Evolutionary conservation across 2,113 vertebrate genomes (phyloP), one percentile per base, ranked within the genome.

Genomic region (Siniperca knerii): DNA sequence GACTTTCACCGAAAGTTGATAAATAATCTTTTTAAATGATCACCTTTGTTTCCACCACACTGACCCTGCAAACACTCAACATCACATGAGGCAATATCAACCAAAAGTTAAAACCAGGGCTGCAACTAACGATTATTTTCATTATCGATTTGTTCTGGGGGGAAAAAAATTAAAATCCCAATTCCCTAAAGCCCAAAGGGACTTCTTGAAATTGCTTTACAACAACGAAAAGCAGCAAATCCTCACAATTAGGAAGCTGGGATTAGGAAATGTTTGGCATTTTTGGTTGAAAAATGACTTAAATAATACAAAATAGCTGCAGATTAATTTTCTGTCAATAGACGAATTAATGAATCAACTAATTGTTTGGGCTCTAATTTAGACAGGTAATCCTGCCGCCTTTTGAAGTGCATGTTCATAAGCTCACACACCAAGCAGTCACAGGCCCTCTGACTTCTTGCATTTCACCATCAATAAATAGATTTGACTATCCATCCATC

Each of bases 401-500:
- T 46, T 54, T 67, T 77, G 15, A 69, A 69, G 40, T 73, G 48
- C 68, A 9, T 61, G 20, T 21, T 70, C 37, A 61, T 76, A 71
- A 64, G 71, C 60, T 50, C 66, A 13, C 42, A 61, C 4, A 20
- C 65, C 61, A 20, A 64, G 10, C 64, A 37, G 4, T 15, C 65
- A 2, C 60, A n/a, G 58, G 16, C 55, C 18, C 46, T 85, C 61
- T 57, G 71, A n/a, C 64, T 40, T 58, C n/a, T 5, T 54, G 9
- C 7, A 60, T 58, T 29, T 75, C 52, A 25, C 35, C 44, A 20
- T 54, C 15, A 64, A 52, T 54, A 25, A 10, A 33, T 23, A 33
- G 9, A 73, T 82, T 64, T 73, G 77, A 84, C 67, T 52, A n/a
- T n/a, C n/a, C n/a, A n/a, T n/a, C n/a, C n/a, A n/a, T n/a, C n/a